Percentiles rank a stretch among this genome's conserved stretches.
Conservation (phyloP, 30 jellyfish, hydroid and myxozoan genomes). For the Hydractinia echinata region DNA sequence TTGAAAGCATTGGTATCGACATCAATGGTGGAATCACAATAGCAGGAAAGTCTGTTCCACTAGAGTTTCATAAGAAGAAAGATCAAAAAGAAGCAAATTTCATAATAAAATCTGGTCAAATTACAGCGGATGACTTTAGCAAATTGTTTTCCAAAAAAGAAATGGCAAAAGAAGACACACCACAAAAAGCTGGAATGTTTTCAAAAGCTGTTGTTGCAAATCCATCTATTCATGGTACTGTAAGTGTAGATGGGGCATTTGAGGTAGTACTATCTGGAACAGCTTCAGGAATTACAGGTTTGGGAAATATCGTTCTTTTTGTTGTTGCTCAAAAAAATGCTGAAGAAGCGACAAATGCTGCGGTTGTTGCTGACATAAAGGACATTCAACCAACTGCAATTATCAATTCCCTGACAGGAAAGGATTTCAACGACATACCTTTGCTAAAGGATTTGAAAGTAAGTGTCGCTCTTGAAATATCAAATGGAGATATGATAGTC, state of each 20-base stretch:
- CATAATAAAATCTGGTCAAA: neutral
- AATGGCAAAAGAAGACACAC: neutral
- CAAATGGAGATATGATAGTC: slow-evolving; percentile 43
- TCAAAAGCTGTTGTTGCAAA: neutral
- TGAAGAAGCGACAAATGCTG: slow-evolving; percentile 36
- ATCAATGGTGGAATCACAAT: neutral
- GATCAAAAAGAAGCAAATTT: neutral
- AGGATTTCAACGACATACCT: slow-evolving; percentile 53
- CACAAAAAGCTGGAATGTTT: slow-evolving; percentile 1
- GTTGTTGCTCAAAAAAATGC: slow-evolving; percentile 47
- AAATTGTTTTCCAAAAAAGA: neutral
- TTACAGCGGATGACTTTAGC: neutral
- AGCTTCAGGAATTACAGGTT: neutral
- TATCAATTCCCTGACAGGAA: slow-evolving; percentile 43
- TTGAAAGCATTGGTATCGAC: neutral
- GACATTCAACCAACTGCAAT: slow-evolving; percentile 41
- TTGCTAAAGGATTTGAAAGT: slow-evolving; percentile 42
- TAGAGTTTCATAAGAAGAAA: neutral
- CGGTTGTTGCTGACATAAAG: slow-evolving; percentile 42
- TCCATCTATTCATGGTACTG: neutral
- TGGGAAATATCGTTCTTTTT: neutral
- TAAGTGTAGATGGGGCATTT: neutral
- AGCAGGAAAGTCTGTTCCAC: neutral
- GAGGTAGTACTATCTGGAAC: neutral
- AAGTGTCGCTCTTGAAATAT: slow-evolving; percentile 44